phyloP scores from a whole-genome alignment of 2,797 vertebrate genomes.

The Eremophila alpestris region DNA sequence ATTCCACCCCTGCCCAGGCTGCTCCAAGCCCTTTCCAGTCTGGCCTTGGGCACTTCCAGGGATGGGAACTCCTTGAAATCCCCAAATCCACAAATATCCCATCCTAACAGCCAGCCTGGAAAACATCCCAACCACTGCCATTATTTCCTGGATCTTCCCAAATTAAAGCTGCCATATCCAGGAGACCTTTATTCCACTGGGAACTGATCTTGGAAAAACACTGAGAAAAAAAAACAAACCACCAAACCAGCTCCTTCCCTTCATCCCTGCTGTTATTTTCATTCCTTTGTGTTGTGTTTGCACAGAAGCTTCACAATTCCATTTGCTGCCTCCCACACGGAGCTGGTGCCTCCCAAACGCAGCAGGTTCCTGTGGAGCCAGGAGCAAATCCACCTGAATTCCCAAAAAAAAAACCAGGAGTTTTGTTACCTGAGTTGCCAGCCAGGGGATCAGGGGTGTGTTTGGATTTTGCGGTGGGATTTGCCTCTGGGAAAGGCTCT shows the following conservation, averaged over 20 bases:
- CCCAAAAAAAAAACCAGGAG: background rate
- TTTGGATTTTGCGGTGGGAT: background rate
- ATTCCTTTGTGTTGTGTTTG: conserved; percentile 8
- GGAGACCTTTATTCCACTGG: background rate
- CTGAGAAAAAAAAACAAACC: background rate
- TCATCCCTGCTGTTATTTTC: background rate
- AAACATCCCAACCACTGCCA: background rate
- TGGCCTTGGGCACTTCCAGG: background rate
- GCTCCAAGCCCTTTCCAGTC: background rate
- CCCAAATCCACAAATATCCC: background rate
- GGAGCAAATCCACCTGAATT: background rate
- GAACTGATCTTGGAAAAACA: background rate
- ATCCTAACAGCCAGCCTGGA: background rate
- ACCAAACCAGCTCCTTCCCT: background rate
- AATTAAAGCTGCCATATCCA: background rate
- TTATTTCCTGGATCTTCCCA: background rate
- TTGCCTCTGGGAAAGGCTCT: background rate
- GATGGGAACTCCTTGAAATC: background rate
- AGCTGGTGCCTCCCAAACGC: background rate
- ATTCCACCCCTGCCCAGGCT: background rate
- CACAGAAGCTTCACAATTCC: background rate
- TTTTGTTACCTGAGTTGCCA: background rate
- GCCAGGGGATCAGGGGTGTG: background rate
- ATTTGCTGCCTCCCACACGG: conserved; percentile 24
- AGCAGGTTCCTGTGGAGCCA: background rate